phyloP scores from a whole-genome alignment of 2,113 vertebrate species.

The Caloenas nicobarica region DNA sequence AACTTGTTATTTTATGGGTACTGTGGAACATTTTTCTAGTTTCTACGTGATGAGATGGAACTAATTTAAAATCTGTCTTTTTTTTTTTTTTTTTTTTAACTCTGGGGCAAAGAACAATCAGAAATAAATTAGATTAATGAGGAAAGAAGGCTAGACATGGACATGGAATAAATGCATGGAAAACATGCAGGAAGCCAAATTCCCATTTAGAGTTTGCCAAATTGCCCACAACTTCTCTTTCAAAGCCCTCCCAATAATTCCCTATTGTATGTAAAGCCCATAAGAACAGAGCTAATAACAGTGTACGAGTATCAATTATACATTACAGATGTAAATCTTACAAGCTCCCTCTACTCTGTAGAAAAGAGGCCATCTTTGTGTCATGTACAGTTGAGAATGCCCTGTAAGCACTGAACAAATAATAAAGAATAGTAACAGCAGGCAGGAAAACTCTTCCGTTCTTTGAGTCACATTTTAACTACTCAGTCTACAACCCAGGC shows the following conservation, averaged over 20 bases:
- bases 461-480: background rate
- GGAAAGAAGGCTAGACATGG: background rate
- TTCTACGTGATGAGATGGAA: background rate
- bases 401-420: background rate
- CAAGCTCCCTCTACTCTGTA: background rate
- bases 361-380: background rate
- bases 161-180: background rate
- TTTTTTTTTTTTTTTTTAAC: background rate
- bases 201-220: slow-evolving; percentile 1
- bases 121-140: slow-evolving; percentile 30
- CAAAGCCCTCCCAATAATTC: slow-evolving; percentile 9
- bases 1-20: background rate
- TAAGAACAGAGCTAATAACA: slow-evolving; percentile 19
- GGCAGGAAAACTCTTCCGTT: background rate
- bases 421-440: background rate
- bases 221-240: background rate
- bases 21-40: background rate
- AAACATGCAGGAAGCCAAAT: slow-evolving; percentile 21
- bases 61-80: background rate
- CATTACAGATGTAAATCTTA: slow-evolving; percentile 10
- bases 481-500: background rate
- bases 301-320: background rate
- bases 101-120: background rate
- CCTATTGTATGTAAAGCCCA: background rate
- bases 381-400: background rate